Base-by-base conservation (phyloP, 2,113 vertebrate genomes). In the Pipra filicauda region DNA sequence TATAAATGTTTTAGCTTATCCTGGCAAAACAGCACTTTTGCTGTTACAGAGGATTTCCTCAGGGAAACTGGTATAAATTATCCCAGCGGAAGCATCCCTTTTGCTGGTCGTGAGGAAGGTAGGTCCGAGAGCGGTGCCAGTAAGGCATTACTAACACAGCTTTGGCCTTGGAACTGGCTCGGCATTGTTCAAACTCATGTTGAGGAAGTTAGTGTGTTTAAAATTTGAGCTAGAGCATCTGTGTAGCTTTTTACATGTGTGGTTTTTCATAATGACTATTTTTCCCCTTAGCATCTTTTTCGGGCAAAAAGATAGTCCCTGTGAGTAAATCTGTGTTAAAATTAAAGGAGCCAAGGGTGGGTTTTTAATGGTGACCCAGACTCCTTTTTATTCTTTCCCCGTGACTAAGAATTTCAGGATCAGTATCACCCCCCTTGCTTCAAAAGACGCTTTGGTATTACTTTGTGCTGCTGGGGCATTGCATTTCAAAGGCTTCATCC, bases 1-100 rank as follows among this genome's bases (percentile, higher is more conserved):
- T 7, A 4, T 94, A 96, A 93, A 95, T 94, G 89, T 95, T 97
- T 88, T 75, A 92, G 94, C 93, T 96, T 97, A 92, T 95, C 80
- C 84, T 97, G 95, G 95, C 91, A 91, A 88, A 95, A 87, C 58
- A 75, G 65, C 58, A 15, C 70, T 89, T 91, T n/a, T 88, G 77
- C 95, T 89, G 89, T 81, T 95, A 89, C 35, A 81, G 72, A 43
- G 93, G 80, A 91, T 95, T 97, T 97, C 94, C 87, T 96, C 61
- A 69, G 91, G 94, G 94, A 96, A 92, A 82, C 73, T 85, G 81
- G 62, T 85, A 93, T 95, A 92, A 95, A 94, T 92, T 91, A 89
- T 82, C 58, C 87, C 58, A 61, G 77, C 3, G 4, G 95, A 97
- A 96, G 91, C 84, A 95, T 92, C 85, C 62, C 85, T 94, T 93